Conservation (phyloP, 2,113 vertebrate species). For the Vicugna pacos region DNA sequence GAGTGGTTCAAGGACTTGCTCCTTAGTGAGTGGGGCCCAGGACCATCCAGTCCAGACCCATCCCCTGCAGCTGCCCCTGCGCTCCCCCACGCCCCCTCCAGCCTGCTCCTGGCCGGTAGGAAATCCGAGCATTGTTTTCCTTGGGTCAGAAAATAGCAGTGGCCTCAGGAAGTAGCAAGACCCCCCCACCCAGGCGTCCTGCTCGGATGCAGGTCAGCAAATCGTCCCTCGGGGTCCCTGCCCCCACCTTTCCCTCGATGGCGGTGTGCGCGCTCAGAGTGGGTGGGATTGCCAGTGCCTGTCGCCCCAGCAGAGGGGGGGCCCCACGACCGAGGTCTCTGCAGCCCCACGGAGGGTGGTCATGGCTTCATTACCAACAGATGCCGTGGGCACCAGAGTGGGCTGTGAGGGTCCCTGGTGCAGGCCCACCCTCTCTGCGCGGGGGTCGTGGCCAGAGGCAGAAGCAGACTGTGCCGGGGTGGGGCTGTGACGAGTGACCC, state of each 20-base stretch:
- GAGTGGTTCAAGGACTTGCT: neutral
- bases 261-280: neutral
- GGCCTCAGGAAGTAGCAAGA: constrained; percentile 30
- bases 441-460: neutral
- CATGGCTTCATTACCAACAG: neutral
- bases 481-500: neutral
- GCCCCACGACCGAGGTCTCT: neutral
- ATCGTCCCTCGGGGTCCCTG: fast-evolving
- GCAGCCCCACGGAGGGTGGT: neutral
- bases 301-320: neutral
- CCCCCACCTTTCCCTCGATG: neutral
- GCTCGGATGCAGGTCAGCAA: neutral
- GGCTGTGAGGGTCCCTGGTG: neutral
- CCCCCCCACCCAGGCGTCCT: neutral
- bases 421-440: neutral
- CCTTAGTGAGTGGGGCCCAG: neutral
- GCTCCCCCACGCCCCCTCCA: neutral
- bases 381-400: no score
- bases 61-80: neutral
- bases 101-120: neutral
- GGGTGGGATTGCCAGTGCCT: neutral
- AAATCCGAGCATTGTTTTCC: constrained; percentile 78
- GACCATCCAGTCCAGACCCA: neutral
- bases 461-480: neutral
- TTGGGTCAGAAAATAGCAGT: constrained; percentile 68